Evolutionary conservation across 2,888 invertebrate genomes (phyloP), one percentile per base, ranked within the genome.

Genomic region (Bimastos eiseni): DNA sequence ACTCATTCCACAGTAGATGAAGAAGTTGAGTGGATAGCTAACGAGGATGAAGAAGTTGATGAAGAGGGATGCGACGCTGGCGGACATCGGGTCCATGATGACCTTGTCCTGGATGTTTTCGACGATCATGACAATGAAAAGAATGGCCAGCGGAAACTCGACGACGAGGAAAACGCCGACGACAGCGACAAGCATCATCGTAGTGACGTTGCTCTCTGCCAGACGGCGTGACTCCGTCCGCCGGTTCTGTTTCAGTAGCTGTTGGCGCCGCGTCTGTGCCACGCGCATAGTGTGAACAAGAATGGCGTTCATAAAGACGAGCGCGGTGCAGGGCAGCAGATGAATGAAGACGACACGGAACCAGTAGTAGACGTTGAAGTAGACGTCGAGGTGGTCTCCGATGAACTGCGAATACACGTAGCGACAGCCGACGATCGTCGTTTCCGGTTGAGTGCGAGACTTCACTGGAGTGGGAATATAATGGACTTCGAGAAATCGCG

Each of bases 271-370:
- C 91, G 96, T 96, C 94, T 98, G 97, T 0, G 98, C 98, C 92
- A 97, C 96, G 91, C 97, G 96, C 96, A 99, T 96, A 0, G 98
- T 98, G 90, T 96, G 96, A 94, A 98, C 98, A 5, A 99, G 96
- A 17, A 98, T 96, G 0, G 97, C 97, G 94, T 98, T 98, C 90
- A 99, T 96, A 33, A 98, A 97, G 0, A 98, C 98, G 86, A 99
- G 96, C 3, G 97, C 96, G 19, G 97, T 96, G 96, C 98, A 98
- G 0, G 98, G 98, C 91, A 98, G 96, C 92, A 98, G 96, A 94
- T 98, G 98, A n/a, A 98, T 98, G 95, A 98, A 98, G 17, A 98
- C 95, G 24, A 98, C 97, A 30, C 98, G 96, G 95, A 98, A 98
- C 94, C 97, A 96, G 95, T 96, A 96, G 92, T 95, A 96, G 24